Base-by-base conservation (phyloP, 2,797 vertebrate genomes). In the Enoplosus armatus region DNA sequence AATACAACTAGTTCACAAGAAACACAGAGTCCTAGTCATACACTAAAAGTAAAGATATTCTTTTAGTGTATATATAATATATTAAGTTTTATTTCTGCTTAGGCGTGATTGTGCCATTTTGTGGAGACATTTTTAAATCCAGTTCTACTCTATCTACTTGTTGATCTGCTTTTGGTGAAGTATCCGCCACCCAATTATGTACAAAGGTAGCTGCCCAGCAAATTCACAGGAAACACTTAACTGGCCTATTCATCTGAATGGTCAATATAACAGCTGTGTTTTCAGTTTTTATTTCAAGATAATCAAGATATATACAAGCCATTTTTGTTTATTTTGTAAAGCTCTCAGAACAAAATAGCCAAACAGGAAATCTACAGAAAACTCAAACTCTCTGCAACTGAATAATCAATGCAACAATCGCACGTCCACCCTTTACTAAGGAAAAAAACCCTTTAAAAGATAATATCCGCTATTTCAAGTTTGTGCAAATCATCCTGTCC, bases 251-350 rank as follows among this genome's bases (percentile, higher is more conserved):
- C 43, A 73, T 69, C 54, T 56, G 16, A 55, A 59, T 22, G 41
- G 18, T 55, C 45, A 14, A 45, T 61, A 24, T 37, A 56, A 70
- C 7, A 20, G 33, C 58, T 68, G 31, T 16, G 50, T 45, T 72
- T 64, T 55, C 33, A n/a, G 12, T 66, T 67, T 77, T 70, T 24
- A 53, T 51, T 65, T 70, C 62, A 75, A 58, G 6, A 66, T 58
- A 66, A 77, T 72, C 24, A 15, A 73, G 47, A 37, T 14, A 65
- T 41, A 65, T 20, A 71, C 31, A 51, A 69, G 41, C 11, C 16
- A 1, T 33, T 18, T 68, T 29, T 10, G 39, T 39, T 9, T 7
- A 29, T 15, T 48, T 61, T 61, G 11, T 26, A 53, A 70, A 56
- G 24, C 33, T 58, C 9, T 29, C 41, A 22, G 20, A 37, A 50